Evolutionary conservation across 2,888 invertebrate genomes (phyloP), one percentile per base, ranked within the genome.

Genomic region (Halictus ligatus): DNA sequence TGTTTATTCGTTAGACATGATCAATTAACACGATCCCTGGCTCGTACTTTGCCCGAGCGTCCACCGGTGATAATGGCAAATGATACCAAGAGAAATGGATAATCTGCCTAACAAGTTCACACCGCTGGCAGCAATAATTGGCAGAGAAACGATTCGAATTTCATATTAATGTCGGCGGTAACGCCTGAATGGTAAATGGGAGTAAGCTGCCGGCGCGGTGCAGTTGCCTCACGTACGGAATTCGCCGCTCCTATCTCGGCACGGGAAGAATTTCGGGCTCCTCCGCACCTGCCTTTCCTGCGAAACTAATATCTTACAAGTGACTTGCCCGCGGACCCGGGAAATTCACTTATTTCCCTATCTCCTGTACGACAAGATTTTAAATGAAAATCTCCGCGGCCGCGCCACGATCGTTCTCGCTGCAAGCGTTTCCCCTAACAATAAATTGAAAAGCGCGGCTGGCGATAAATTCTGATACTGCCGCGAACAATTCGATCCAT

Each of bases 111-210:
- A 75, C 73, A 35, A 76, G 64, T 54, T 71, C 67, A 18, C 25
- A 71, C 67, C 73, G 50, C 15, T 25, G 60, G 72, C 72, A 54
- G 73, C 72, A n/a, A 89, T 92, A 90, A 91, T 90, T 85, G 78
- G 64, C 81, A 81, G 84, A 46, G 81, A 89, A 91, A 87, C 86
- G 84, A 88, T 88, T 85, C 83, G 83, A 88, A 85, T 88, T 87
- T 76, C 72, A 88, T 91, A 90, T 91, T 91, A 90, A 89, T 89
- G 88, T 77, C 60, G 58, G 77, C 72, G 46, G 69, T 79, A 81
- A 72, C 60, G 75, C 64, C 74, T 83, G 90, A 88, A 90, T 90
- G 78, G 86, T 75, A 88, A 90, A 91, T 90, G 90, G 87, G 87
- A 84, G 88, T 85, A 81, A 78, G 72, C 86, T 50, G 8, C 29